A percentile compares a stretch with the other conserved stretches of the same genome.
Conservation (phyloP, 1,140 invertebrate genomes). For the Brachionus plicatilis region DNA sequence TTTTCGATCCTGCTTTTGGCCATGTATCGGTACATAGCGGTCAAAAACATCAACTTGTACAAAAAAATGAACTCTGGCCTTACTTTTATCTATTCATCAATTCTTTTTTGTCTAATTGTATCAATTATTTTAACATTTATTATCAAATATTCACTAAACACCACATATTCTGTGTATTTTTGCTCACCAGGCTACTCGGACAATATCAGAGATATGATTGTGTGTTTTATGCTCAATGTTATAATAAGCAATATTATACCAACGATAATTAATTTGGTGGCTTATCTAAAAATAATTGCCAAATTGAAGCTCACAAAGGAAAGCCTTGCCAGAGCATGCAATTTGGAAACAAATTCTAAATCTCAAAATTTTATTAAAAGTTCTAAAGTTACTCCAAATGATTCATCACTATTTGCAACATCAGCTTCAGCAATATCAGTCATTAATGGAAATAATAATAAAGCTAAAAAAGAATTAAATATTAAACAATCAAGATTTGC, state of each 20-base stretch:
- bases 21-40: conserved; percentile 16
- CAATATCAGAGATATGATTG: background rate
- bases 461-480: background rate
- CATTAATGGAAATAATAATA: background rate
- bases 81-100: background rate
- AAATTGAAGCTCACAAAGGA: background rate
- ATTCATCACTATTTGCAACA: background rate
- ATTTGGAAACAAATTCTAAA: background rate
- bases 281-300: background rate
- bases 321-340: background rate
- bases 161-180: background rate
- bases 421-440: background rate
- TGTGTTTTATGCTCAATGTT: background rate
- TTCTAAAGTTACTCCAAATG: background rate
- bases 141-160: conserved; percentile 2
- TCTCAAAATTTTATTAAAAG: background rate
- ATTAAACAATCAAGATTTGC: conserved; percentile 7
- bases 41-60: conserved; percentile 7
- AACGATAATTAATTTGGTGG: background rate
- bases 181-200: background rate
- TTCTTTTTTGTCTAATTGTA: background rate
- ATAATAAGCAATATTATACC: background rate
- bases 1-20: conserved; percentile 1
- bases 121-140: background rate
- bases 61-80: background rate